Conservation (phyloP, 64 coral and sea anemone species). For the Montipora efflorescens region DNA sequence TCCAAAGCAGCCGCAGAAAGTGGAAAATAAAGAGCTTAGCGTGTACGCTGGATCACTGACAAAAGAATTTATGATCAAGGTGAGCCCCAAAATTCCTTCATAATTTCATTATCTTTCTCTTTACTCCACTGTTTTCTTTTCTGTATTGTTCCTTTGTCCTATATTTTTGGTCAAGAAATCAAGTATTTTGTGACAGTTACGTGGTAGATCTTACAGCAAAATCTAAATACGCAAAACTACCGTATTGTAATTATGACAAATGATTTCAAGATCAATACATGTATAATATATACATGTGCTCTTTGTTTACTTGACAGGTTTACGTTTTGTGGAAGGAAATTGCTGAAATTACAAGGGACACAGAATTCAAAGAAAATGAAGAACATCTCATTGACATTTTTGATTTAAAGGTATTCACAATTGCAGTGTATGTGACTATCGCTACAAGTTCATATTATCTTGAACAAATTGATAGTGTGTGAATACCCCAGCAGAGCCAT, state of each 20-base stretch:
- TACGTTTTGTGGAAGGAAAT: constrained; percentile 9
- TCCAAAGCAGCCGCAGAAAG: background rate
- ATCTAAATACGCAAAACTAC: background rate
- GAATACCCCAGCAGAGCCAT: background rate
- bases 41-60: background rate
- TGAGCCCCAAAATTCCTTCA: background rate
- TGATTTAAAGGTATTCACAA: constrained; percentile 19
- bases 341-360: background rate
- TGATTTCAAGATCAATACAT: background rate
- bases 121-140: too few relatives aligned
- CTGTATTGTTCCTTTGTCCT: too few relatives aligned
- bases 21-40: constrained; percentile 2
- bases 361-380: constrained; percentile 20
- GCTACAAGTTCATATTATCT: background rate
- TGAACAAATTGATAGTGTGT: background rate
- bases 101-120: too few relatives aligned
- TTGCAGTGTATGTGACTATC: background rate
- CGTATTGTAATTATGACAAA: background rate
- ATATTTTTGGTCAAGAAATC: background rate
- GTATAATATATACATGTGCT: background rate
- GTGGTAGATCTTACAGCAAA: background rate
- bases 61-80: background rate
- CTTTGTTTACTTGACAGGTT: background rate
- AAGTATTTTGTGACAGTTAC: background rate
- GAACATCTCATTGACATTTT: constrained; percentile 47